These are phyloP conservation scores for Psittacula derbiana DNA, from an alignment of 2,797 vertebrate genomes.

Conservation along the genomic window DNA sequence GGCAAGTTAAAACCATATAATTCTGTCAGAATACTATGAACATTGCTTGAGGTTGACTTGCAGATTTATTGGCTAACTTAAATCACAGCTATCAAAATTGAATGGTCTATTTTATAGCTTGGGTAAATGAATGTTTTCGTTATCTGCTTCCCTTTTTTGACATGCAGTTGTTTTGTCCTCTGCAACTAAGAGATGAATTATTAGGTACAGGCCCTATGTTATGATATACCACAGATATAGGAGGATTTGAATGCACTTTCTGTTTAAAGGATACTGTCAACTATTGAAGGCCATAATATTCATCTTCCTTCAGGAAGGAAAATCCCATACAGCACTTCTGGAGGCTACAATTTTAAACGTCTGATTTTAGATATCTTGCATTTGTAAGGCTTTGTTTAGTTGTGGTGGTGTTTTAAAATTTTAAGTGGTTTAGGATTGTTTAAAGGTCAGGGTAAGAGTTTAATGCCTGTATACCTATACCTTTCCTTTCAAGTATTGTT, in stretches of 20 bases:
- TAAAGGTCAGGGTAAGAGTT: not conserved
- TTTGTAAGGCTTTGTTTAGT: not conserved
- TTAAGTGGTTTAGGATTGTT: not conserved
- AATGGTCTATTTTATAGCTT: constrained; percentile 53
- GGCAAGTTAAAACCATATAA: constrained; percentile 30
- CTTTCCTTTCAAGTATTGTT: not conserved
- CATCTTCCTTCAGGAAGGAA: constrained; percentile 20
- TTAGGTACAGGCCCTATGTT: constrained; percentile 25
- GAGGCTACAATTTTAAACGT: not conserved
- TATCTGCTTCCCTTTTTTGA: constrained; percentile 50
- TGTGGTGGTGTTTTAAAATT: not conserved
- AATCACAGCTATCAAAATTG: constrained; percentile 59
- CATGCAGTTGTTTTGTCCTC: constrained; percentile 43
- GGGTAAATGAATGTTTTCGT: constrained; percentile 51
- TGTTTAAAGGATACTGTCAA: constrained; percentile 57
- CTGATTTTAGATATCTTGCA: not conserved
- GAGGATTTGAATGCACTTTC: constrained; percentile 33
- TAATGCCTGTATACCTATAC: not conserved
- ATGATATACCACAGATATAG: constrained; percentile 15
- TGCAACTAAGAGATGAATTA: constrained; percentile 60
- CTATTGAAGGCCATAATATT: constrained; percentile 23
- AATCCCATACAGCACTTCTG: not conserved
- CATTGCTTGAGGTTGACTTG: constrained; percentile 30
- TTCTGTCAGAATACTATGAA: constrained; percentile 37
- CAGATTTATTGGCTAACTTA: constrained; percentile 56